Evolutionary conservation across 2,888 invertebrate genomes (phyloP), one percentile per base, ranked within the genome.

Genomic region (Antheraea assamensis): DNA sequence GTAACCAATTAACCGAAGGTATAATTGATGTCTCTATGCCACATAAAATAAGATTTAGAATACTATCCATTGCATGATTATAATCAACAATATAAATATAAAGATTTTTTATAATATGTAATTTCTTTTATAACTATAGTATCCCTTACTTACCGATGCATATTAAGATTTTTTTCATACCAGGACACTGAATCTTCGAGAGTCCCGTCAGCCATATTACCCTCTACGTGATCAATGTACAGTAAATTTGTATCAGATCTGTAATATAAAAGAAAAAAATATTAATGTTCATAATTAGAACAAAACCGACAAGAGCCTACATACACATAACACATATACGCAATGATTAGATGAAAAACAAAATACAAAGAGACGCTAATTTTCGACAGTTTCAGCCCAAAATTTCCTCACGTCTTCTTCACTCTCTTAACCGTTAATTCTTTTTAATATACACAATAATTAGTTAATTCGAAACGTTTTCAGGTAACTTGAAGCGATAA

Each of bases 141-240:
- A 70, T 31, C 30, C 52, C 35, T 76, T 81, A 93, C 94, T 76
- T 82, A 93, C 94, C 92, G 95, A 85, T 95, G 95, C 92, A 96
- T 96, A 80, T 95, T 95, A 10, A 96, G 89, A 72, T 95, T 93
- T 74, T 92, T 95, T 80, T 96, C 96, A 81, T 96, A 96, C 99
- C 99, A 99, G 83, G 97, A 95, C 0, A 97, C 98, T 0, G 97
- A 97, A 75, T 96, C 95, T 90, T 98, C 97, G 97, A 99, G 98
- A 81, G 97, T 95, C 49, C 97, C 95, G 84, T 99, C 98, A 0
- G 98, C 98, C 94, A 99, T 98, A 90, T 99, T 99, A 3, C 99
- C 99, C 78, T 99, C 99, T 68, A 98, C 97, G 86, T 99, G 99
- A 88, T 99, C 99, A 76, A 99, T 97, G 84, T 97, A 98, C 84